Conservation (phyloP, 2,888 invertebrate species). For the Microctonus hyperodae region DNA sequence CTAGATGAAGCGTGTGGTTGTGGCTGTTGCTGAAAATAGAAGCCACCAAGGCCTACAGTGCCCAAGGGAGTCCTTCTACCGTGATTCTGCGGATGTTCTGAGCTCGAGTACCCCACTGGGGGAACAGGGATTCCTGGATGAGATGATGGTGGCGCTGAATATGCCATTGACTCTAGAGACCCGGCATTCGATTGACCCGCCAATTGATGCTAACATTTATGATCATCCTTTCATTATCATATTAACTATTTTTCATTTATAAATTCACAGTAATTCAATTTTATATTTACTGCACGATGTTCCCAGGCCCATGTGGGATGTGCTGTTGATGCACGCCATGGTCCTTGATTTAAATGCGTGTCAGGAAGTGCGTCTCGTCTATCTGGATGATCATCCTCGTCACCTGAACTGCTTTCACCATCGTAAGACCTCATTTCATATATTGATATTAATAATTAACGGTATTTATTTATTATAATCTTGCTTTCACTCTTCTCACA, state of each 20-base stretch:
- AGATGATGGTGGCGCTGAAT: constrained; percentile 49
- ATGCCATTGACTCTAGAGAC: constrained; percentile 52
- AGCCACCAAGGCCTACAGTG: constrained; percentile 85
- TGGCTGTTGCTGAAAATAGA: constrained; percentile 78
- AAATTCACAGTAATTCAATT: background rate
- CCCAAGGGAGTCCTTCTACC: constrained; percentile 81
- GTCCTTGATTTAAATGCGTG: constrained; percentile 53
- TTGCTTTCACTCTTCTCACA: background rate
- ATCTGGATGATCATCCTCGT: constrained; percentile 52
- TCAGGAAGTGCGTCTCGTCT: constrained; percentile 56
- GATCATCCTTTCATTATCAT: background rate
- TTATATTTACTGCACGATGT: constrained; percentile 53
- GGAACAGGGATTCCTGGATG: constrained; percentile 58
- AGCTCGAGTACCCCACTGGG: constrained; percentile 61
- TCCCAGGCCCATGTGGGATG: constrained; percentile 62
- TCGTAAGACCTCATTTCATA: constrained; percentile 59
- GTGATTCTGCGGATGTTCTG: constrained; percentile 65
- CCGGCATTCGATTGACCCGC: constrained; percentile 50
- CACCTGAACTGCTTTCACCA: constrained; percentile 61
- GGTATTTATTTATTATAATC: too few species aligned
- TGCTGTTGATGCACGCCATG: constrained; percentile 56
- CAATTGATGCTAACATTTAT: constrained; percentile 49
- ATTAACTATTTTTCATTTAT: background rate
- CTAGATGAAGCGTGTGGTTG: constrained; percentile 64
- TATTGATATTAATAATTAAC: background rate